phyloP scores from a whole-genome alignment of 2,888 invertebrate genomes.

The Metalampra italica region DNA sequence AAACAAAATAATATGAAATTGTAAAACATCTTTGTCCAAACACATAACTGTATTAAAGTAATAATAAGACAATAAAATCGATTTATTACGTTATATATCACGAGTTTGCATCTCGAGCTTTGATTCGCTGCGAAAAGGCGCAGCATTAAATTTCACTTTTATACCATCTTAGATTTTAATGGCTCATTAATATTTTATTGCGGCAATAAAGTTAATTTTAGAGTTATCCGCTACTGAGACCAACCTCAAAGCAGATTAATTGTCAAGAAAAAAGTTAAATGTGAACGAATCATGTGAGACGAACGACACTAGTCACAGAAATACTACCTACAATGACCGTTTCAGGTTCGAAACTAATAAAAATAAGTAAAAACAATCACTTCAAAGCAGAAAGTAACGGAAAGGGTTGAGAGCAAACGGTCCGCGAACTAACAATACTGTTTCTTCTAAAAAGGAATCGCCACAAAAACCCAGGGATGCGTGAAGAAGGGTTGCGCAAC shows the following conservation, averaged over 20 bases:
- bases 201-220: slow-evolving; percentile 72
- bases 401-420: slow-evolving; percentile 70
- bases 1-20: slow-evolving; percentile 10
- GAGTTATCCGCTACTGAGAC: slow-evolving; percentile 69
- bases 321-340: slow-evolving; percentile 13
- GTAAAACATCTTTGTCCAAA: slow-evolving; percentile 12
- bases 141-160: slow-evolving; percentile 75
- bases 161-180: slow-evolving; percentile 75
- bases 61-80: slow-evolving; percentile 40
- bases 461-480: slow-evolving; percentile 56
- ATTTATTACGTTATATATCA: slow-evolving; percentile 69
- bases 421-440: slow-evolving; percentile 56
- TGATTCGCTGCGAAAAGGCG: slow-evolving; percentile 50
- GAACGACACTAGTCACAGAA: not conserved
- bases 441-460: slow-evolving; percentile 57
- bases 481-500: slow-evolving; percentile 75
- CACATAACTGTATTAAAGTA: slow-evolving; percentile 10
- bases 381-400: slow-evolving; percentile 56
- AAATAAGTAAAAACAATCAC: slow-evolving; percentile 52
- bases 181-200: slow-evolving; percentile 74
- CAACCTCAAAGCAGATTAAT: slow-evolving; percentile 58
- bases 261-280: slow-evolving; percentile 18
- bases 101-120: slow-evolving; percentile 45
- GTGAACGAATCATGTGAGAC: not conserved
- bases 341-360: slow-evolving; percentile 30